Percentiles rank a stretch among this genome's conserved stretches.
Evolutionary conservation across 2,888 invertebrate genomes (phyloP).

Genomic region (Synergus itoensis): DNA sequence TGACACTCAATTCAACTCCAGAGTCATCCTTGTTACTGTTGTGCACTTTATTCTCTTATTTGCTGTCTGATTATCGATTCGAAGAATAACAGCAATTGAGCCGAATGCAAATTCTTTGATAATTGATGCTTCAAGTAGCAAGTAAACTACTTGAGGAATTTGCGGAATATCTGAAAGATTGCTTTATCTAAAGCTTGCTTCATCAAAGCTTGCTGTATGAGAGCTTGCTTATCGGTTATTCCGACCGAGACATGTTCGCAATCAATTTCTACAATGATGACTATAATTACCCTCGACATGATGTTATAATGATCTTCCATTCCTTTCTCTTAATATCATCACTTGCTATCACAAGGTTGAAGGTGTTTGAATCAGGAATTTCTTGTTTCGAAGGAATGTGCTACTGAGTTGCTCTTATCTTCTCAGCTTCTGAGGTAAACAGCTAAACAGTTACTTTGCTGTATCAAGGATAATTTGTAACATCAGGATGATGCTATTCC

Average conservation of each 20-base stretch:
- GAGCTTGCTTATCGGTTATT: background rate
- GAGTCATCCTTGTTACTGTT: background rate
- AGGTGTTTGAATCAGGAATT: background rate
- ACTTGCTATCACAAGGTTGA: background rate
- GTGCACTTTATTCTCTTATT: background rate
- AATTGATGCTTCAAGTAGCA: too few species aligned
- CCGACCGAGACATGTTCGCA: background rate
- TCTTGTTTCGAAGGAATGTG: background rate
- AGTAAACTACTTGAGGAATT: too few species aligned
- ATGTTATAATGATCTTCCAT: background rate
- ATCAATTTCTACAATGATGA: background rate
- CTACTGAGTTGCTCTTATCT: background rate
- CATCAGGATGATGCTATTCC: background rate
- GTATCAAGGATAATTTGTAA: background rate
- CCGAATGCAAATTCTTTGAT: too few species aligned
- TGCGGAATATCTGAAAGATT: too few species aligned
- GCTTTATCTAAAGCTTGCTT: too few species aligned
- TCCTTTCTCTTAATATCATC: background rate
- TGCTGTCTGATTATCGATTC: background rate
- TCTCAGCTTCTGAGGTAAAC: background rate
- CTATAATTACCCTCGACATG: background rate
- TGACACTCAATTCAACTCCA: background rate
- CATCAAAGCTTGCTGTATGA: too few species aligned
- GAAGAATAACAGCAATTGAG: background rate
- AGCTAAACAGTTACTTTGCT: background rate